These are phyloP conservation scores for Lepidostoma basale DNA, from an alignment of 1,140 invertebrate genomes.

Conservation along the genomic window DNA sequence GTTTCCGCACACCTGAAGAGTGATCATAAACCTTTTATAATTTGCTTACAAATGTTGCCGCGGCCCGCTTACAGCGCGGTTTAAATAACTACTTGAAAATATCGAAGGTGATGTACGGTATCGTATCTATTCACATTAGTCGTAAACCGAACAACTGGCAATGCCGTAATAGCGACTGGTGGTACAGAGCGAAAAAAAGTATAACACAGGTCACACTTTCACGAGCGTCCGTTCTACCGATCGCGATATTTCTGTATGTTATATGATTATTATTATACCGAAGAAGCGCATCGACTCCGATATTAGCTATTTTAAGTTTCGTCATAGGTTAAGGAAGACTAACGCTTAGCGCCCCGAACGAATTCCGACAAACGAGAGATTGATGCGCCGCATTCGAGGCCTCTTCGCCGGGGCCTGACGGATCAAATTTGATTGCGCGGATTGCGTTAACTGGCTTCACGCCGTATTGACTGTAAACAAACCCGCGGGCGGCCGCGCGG, in stretches of 20 bases:
- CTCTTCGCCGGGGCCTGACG: slow-evolving; percentile 8
- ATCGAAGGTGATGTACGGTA: neutral
- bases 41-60: neutral
- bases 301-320: slow-evolving; percentile 29
- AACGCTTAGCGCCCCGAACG: neutral
- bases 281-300: slow-evolving; percentile 21
- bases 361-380: slow-evolving; percentile 2
- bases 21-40: too few relatives aligned
- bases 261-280: slow-evolving; percentile 1
- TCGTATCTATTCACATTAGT: neutral
- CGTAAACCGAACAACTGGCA: slow-evolving; percentile 13
- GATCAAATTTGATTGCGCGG: slow-evolving; percentile 18
- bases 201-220: slow-evolving; percentile 33
- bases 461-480: slow-evolving; percentile 35
- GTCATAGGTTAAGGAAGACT: slow-evolving; percentile 11
- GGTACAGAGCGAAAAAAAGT: slow-evolving; percentile 18
- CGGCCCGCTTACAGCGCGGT: neutral
- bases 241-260: slow-evolving; percentile 19
- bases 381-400: neutral
- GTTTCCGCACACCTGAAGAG: too few relatives aligned
- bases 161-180: slow-evolving; percentile 9
- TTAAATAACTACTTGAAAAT: neutral
- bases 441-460: slow-evolving; percentile 3
- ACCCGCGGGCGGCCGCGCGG: neutral
- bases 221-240: slow-evolving; percentile 24